A percentile compares a stretch with the other conserved stretches of the same genome.
Evolutionary conservation across 2,113 vertebrate species (phyloP).

Genomic region (Sebastes schlegelii): DNA sequence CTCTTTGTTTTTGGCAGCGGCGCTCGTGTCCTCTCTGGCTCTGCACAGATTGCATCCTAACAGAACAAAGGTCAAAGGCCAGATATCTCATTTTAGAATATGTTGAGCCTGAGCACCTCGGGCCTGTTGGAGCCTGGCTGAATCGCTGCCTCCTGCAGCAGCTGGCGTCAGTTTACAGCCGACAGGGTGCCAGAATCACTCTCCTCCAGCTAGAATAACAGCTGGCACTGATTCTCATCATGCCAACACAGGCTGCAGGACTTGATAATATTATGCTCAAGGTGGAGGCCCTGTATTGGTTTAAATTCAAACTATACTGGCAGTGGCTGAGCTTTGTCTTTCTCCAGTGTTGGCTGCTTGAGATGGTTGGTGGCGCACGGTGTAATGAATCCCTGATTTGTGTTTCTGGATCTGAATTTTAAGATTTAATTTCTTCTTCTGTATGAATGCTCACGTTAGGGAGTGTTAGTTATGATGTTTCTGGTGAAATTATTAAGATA

Average conservation of each 20-base stretch:
- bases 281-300: slow-evolving; percentile 45
- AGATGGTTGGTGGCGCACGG: background rate
- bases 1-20: background rate
- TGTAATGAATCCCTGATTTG: slow-evolving; percentile 2
- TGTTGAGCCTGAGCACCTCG: slow-evolving; percentile 27
- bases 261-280: slow-evolving; percentile 49
- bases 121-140: slow-evolving; percentile 41
- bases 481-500: background rate
- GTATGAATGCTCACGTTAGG: background rate
- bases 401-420: slow-evolving; percentile 21
- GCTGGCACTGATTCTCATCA: slow-evolving; percentile 56
- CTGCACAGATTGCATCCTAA: slow-evolving; percentile 4
- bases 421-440: slow-evolving; percentile 3
- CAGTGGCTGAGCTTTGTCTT: slow-evolving; percentile 4
- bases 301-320: slow-evolving; percentile 25
- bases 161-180: slow-evolving; percentile 54
- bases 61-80: slow-evolving; percentile 46
- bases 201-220: slow-evolving; percentile 58
- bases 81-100: slow-evolving; percentile 48
- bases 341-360: slow-evolving; percentile 1
- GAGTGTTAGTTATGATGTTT: background rate
- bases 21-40: background rate
- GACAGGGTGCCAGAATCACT: slow-evolving; percentile 35
- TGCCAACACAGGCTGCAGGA: slow-evolving; percentile 54
- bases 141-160: slow-evolving; percentile 36